Conservation (phyloP, 1,140 invertebrate genomes). For the Eufriesea mexicana region DNA sequence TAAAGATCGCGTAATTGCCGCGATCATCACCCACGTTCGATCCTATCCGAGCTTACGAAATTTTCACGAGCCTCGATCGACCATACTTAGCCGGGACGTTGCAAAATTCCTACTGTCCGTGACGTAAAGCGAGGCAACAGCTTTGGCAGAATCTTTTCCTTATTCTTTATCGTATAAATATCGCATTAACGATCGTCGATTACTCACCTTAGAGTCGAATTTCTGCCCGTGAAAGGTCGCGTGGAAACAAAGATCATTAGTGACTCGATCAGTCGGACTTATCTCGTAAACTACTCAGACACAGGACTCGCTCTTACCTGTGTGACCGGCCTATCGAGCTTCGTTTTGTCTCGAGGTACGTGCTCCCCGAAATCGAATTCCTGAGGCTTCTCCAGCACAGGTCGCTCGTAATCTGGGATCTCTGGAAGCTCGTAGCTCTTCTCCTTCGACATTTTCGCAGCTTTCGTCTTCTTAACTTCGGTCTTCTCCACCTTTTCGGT, state of each 20-base stretch:
- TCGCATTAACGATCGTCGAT: constrained; percentile 50
- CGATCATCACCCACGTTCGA: not conserved
- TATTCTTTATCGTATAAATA: not conserved
- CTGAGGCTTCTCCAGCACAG: constrained; percentile 85
- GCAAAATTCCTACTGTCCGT: constrained; percentile 34
- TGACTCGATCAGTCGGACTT: not conserved
- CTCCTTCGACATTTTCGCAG: constrained; percentile 79
- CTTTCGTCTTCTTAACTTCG: constrained; percentile 76
- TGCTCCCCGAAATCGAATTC: constrained; percentile 79
- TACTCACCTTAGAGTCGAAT: constrained; percentile 81
- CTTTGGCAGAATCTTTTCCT: constrained; percentile 55
- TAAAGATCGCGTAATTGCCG: not conserved
- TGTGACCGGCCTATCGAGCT: constrained; percentile 76
- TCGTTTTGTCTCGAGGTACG: constrained; percentile 77
- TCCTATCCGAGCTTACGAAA: constrained; percentile 35
- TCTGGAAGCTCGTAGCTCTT: constrained; percentile 87
- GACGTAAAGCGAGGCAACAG: constrained; percentile 4
- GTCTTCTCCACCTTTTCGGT: constrained; percentile 76
- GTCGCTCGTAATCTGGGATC: constrained; percentile 88
- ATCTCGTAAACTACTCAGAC: too few species aligned
- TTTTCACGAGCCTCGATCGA: constrained; percentile 38
- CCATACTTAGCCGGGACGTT: constrained; percentile 25
- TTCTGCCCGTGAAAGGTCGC: constrained; percentile 69
- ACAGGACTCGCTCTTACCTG: constrained; percentile 68
- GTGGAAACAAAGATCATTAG: constrained; percentile 69